phyloP scores from a whole-genome alignment of 2,888 invertebrate genomes.

The Ommatoiulus sabulosus region DNA sequence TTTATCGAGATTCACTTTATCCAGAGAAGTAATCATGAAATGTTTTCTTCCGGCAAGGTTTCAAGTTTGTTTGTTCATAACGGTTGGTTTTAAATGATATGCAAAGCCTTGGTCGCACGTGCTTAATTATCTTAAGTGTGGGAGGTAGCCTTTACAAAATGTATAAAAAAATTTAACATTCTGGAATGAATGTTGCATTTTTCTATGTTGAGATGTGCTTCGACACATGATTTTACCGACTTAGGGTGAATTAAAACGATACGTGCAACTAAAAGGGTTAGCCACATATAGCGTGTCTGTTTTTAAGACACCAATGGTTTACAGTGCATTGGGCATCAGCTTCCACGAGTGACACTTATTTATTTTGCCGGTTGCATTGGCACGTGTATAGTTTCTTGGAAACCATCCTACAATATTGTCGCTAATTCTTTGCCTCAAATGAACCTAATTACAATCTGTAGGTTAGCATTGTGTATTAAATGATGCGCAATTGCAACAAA shows the following conservation, averaged over 20 bases:
- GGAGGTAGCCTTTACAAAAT: background rate
- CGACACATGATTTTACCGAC: background rate
- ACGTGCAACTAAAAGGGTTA: background rate
- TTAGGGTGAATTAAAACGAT: background rate
- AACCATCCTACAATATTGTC: slow-evolving; percentile 4
- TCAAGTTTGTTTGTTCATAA: background rate
- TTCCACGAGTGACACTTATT: slow-evolving; percentile 22
- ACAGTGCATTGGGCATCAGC: background rate
- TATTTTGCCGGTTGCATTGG: slow-evolving; percentile 4
- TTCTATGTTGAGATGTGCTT: background rate
- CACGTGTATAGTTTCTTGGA: background rate
- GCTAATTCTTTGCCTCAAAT: background rate
- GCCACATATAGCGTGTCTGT: background rate
- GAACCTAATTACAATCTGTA: slow-evolving; percentile 29
- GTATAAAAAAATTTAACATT: background rate
- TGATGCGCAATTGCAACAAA: slow-evolving; percentile 24
- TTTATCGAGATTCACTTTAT: slow-evolving; percentile 5
- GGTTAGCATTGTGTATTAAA: slow-evolving; percentile 24
- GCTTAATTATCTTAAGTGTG: background rate
- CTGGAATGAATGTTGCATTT: background rate
- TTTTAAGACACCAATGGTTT: slow-evolving; percentile 2
- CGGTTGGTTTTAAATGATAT: background rate
- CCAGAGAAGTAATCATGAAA: slow-evolving; percentile 30
- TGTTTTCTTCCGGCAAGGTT: slow-evolving; percentile 35
- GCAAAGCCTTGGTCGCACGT: slow-evolving; percentile 25